phyloP scores from a whole-genome alignment of 2,797 vertebrate genomes.

The Tenualosa ilisha region DNA sequence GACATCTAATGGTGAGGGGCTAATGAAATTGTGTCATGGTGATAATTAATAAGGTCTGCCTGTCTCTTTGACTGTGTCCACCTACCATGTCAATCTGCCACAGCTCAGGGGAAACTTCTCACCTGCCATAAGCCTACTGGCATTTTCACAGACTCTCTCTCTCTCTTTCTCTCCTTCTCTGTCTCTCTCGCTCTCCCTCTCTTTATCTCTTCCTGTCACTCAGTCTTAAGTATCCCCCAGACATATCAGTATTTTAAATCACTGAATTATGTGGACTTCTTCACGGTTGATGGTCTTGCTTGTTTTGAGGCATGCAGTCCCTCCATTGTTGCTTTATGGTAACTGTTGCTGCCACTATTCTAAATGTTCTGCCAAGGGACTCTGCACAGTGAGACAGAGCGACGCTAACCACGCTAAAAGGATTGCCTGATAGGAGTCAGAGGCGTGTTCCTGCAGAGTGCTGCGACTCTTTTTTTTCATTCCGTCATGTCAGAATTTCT shows the following conservation, averaged over 20 bases:
- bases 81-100: constrained; percentile 48
- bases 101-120: constrained; percentile 37
- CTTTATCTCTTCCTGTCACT: not conserved
- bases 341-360: not conserved
- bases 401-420: not conserved
- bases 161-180: constrained; percentile 21
- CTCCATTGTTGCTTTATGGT: not conserved
- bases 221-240: constrained; percentile 6
- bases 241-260: not conserved
- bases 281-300: not conserved
- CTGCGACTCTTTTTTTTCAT: not conserved
- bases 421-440: not conserved
- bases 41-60: constrained; percentile 52
- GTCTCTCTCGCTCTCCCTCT: not conserved
- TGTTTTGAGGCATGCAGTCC: not conserved
- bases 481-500: not conserved
- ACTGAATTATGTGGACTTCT: not conserved
- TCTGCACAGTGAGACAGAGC: not conserved
- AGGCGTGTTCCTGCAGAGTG: not conserved
- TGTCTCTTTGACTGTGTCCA: constrained; percentile 58
- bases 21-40: constrained; percentile 67
- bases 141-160: constrained; percentile 44
- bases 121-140: constrained; percentile 36
- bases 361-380: not conserved
- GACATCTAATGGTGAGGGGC: constrained; percentile 63